phyloP scores from a whole-genome alignment of 2,888 invertebrate species.

The Zelleria hepariella region DNA sequence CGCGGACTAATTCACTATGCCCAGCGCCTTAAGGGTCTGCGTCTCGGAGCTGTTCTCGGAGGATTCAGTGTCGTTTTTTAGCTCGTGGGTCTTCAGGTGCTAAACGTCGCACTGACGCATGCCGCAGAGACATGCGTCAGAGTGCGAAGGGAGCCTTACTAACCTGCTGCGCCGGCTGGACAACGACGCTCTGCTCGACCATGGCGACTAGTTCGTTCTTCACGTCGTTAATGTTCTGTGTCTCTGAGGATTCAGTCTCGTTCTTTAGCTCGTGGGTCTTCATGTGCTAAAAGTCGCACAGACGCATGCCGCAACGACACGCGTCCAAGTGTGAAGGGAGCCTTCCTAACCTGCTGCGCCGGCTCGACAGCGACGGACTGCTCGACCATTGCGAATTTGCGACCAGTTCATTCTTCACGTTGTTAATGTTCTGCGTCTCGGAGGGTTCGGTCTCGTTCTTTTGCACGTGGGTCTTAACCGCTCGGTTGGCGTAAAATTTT shows the following conservation, averaged over 20 bases:
- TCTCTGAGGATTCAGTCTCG: slow-evolving; percentile 23
- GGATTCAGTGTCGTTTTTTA: slow-evolving; percentile 30
- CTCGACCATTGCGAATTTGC: background rate
- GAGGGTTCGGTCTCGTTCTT: slow-evolving; percentile 30
- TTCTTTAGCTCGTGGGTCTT: slow-evolving; percentile 47
- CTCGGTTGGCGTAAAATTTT: too few relatives aligned
- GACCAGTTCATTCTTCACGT: background rate
- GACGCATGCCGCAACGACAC: too few relatives aligned
- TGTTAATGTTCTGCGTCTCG: slow-evolving; percentile 3
- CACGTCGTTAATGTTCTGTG: background rate
- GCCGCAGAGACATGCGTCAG: too few relatives aligned
- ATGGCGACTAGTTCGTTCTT: background rate
- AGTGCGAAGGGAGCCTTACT: background rate
- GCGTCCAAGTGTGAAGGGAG: background rate
- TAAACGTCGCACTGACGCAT: too few relatives aligned
- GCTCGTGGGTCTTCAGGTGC: slow-evolving; percentile 53
- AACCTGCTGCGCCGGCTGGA: background rate
- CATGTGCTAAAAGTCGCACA: too few relatives aligned
- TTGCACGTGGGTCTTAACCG: slow-evolving; percentile 45
- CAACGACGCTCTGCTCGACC: background rate
- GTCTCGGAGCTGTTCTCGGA: slow-evolving; percentile 21
- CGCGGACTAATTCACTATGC: too few relatives aligned
- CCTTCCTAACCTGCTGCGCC: background rate
- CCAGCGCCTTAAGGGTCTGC: too few relatives aligned
- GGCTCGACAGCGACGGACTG: background rate